phyloP scores from a whole-genome alignment of 2,888 invertebrate genomes.

The Latrodectus elegans region DNA sequence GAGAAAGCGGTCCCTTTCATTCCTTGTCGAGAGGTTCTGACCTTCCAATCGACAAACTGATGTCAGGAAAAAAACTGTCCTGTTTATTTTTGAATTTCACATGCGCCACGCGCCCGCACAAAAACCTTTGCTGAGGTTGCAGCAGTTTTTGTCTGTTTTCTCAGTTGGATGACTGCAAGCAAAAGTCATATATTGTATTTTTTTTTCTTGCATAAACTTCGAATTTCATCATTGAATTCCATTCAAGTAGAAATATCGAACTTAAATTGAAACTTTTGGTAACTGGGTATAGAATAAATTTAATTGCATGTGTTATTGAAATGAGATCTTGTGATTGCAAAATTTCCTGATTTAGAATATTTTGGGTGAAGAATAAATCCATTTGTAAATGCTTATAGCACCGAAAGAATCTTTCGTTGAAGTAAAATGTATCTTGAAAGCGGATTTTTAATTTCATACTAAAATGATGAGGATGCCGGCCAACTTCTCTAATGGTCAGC shows the following conservation, averaged over 20 bases:
- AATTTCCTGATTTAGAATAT: too few relatives aligned
- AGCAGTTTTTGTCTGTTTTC: background rate
- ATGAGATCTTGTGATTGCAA: background rate
- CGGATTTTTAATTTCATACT: too few relatives aligned
- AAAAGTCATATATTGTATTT: background rate
- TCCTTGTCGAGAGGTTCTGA: slow-evolving; percentile 53
- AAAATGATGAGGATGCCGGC: too few relatives aligned
- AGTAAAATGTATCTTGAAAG: too few relatives aligned
- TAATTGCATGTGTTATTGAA: background rate
- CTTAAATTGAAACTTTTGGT: background rate
- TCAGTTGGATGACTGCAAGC: background rate
- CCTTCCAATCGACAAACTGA: slow-evolving; percentile 19
- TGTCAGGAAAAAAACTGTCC: background rate
- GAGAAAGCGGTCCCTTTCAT: slow-evolving; percentile 46
- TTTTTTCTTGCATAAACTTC: background rate
- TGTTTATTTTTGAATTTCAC: slow-evolving; percentile 39
- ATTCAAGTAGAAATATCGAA: background rate
- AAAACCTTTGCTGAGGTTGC: background rate
- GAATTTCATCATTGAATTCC: background rate
- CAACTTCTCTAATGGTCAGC: too few relatives aligned
- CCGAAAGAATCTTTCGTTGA: too few relatives aligned
- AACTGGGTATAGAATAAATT: background rate
- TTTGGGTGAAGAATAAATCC: too few relatives aligned
- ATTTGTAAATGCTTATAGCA: too few relatives aligned
- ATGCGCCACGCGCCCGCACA: background rate